Conservation (phyloP, 2,113 vertebrate species). For the Suncus etruscus region DNA sequence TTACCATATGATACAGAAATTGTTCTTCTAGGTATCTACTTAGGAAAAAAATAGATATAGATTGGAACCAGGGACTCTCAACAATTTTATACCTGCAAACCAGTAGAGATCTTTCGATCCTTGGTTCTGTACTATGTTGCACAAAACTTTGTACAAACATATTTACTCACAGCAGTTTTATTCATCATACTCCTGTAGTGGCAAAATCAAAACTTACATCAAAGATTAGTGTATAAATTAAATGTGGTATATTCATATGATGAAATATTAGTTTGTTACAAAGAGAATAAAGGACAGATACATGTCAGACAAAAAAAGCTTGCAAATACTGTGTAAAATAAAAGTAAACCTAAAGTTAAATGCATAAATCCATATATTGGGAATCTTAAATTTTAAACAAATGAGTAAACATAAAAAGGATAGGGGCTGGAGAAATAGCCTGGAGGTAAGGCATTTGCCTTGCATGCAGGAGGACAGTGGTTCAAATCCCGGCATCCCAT, state of each 20-base stretch:
- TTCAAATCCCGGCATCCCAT: too few relatives aligned
- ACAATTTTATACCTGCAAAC: too few relatives aligned
- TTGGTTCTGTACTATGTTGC: background rate
- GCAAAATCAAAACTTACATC: background rate
- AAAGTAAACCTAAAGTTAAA: background rate
- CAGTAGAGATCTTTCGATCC: too few relatives aligned
- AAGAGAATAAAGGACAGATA: background rate
- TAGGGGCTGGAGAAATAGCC: too few relatives aligned
- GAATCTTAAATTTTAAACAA: background rate
- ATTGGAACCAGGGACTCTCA: too few relatives aligned
- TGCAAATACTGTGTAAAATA: background rate
- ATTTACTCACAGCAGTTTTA: background rate
- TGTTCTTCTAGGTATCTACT: background rate
- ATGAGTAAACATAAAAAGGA: background rate
- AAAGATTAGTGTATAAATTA: background rate
- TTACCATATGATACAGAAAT: background rate
- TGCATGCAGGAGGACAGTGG: too few relatives aligned
- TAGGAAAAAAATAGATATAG: too few relatives aligned
- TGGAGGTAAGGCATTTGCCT: too few relatives aligned
- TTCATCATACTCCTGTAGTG: background rate
- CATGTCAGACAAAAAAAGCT: background rate
- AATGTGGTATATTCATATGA: conserved; percentile 1
- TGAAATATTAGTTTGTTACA: conserved; percentile 5
- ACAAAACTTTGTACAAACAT: background rate
- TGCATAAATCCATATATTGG: background rate